Base-by-base conservation (phyloP, 2,113 vertebrate species). In the Xiphorhynchus elegans region DNA sequence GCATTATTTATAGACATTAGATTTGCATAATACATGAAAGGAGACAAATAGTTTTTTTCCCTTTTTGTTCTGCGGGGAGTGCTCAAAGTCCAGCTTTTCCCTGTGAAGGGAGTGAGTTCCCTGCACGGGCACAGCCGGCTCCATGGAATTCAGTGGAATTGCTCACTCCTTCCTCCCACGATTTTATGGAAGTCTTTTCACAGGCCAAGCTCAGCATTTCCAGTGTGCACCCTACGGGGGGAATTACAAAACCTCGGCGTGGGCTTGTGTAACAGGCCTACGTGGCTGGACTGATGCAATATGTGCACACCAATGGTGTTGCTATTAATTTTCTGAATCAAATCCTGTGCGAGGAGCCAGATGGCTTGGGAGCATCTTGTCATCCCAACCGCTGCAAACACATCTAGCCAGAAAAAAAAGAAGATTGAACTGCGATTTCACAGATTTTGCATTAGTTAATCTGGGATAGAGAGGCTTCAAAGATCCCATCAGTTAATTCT, bases 401-500 rank as follows among this genome's bases (percentile, higher is more conserved):
- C 83, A 42, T 93, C 93, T 50, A 95, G 74, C 95, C 74, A 86
- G 90, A 56, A 84, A 93, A 96, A 84, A 94, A 94, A 96, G 96
- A 97, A 97, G 95, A 97, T 93, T 96, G 94, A 95, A 94, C 96
- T 96, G 92, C 97, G 95, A 97, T 97, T 97, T 98, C 96, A 97
- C 97, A 96, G 97, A 97, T 98, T 98, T 97, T 96, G 97, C 96
- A 97, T 98, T 98, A 97, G 97, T 98, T 98, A 97, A 98, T 98
- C 97, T 96, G 96, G 97, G 88, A 97, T 97, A 95, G 90, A 97
- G 97, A 97, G 94, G 94, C 97, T 98, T 98, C 97, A 97, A 97
- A 97, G 97, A 98, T 97, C 95, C 94, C 97, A 98, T 98, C 97
- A 95, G 96, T 97, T 98, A 97, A 97, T 97, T 98, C 96, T 87